Conservation (phyloP, 2,113 vertebrate genomes). For the Platysteira castanea region DNA sequence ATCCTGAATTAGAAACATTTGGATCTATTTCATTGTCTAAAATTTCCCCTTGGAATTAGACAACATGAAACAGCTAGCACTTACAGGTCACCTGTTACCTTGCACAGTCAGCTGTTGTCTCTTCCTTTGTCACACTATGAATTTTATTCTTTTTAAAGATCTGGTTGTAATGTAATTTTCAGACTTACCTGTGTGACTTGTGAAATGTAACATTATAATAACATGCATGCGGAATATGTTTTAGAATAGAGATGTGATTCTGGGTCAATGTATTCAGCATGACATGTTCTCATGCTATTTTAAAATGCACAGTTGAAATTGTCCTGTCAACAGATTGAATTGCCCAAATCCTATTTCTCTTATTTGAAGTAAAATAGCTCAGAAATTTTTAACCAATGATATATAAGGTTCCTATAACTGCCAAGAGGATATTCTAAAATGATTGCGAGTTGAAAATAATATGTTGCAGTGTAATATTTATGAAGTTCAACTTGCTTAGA, state of each 20-base stretch:
- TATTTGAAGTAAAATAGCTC: neutral
- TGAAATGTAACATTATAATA: neutral
- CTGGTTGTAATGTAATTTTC: neutral
- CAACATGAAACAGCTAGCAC: neutral
- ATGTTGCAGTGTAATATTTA: constrained; percentile 31
- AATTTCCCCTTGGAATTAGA: neutral
- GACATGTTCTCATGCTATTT: neutral
- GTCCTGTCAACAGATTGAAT: neutral
- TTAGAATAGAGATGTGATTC: neutral
- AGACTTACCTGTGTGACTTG: neutral
- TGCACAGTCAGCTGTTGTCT: neutral
- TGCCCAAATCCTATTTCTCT: neutral
- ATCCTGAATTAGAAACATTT: neutral
- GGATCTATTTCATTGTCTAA: neutral
- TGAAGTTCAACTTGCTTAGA: constrained; percentile 12
- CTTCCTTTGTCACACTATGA: neutral
- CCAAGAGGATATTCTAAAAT: neutral
- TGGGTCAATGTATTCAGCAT: neutral
- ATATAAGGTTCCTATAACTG: neutral
- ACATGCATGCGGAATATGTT: neutral
- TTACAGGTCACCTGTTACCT: neutral
- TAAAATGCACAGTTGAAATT: constrained; percentile 1
- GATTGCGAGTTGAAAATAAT: neutral
- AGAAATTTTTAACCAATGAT: neutral
- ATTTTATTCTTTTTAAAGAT: neutral